Percentiles rank a stretch among this genome's conserved stretches.
Conservation (phyloP, 2,113 vertebrate genomes). For the Salvator merianae region DNA sequence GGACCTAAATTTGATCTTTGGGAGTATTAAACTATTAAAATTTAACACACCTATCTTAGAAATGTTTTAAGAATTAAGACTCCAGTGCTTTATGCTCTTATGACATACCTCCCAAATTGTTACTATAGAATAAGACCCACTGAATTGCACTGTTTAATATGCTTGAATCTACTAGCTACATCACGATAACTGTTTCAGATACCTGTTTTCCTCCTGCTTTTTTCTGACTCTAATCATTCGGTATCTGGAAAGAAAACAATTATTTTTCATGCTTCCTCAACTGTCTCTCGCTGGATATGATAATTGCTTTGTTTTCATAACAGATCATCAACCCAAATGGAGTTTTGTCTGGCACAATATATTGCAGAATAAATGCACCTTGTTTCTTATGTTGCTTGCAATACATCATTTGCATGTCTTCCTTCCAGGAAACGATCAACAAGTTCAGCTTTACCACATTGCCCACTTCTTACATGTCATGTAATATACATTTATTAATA, state of each 20-base stretch:
- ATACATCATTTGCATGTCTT: neutral
- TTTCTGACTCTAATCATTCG: neutral
- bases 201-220: neutral
- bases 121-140: neutral
- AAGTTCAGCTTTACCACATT: slow-evolving; percentile 2
- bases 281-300: too few relatives aligned
- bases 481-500: neutral
- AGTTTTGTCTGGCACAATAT: too few relatives aligned
- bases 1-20: too few relatives aligned
- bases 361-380: slow-evolving; percentile 4
- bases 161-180: neutral
- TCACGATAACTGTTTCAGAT: neutral
- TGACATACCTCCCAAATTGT: neutral
- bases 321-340: too few relatives aligned
- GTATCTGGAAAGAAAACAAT: neutral
- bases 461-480: neutral
- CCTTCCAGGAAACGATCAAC: neutral
- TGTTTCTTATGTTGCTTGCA: neutral
- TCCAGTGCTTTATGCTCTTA: too few relatives aligned
- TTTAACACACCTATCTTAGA: too few relatives aligned
- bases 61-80: too few relatives aligned
- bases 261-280: neutral
- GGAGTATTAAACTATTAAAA: too few relatives aligned
- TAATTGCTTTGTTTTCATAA: neutral
- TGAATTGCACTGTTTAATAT: neutral